Evolutionary conservation across 2,888 invertebrate species (phyloP), one percentile per base, ranked within the genome.

Genomic region (Erpobdella octoculata): DNA sequence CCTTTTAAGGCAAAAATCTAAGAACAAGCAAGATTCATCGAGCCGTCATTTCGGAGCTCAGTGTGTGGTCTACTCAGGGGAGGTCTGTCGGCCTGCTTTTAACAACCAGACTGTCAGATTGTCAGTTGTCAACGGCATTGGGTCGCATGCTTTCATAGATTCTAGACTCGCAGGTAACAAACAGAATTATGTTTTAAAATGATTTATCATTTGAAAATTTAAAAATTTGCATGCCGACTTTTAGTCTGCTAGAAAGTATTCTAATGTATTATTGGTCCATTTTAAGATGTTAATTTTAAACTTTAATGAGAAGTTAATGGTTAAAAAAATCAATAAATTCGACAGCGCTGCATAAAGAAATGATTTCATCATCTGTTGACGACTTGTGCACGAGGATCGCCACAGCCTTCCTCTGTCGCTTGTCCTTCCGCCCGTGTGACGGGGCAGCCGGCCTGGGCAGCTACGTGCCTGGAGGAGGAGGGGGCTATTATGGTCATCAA

Each of bases 1-100:
- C n/a, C n/a, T 12, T 41, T 9, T 18, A 21, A 53, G 53, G 53
- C 28, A 21, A 3, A 53, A 28, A 8, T 28, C 53, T n/a, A 53
- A 53, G 28, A 53, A 9, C 28, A 53, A 53, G 21, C 18, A 21
- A 21, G 53, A 36, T 18, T 38, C 35, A 65, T 21, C 36, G 5
- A 15, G 21, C 3, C 65, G 67, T 21, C 28, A 67, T 25, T 18
- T 61, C n/a, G n/a, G n/a, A n/a, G n/a, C 67, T 12, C 0, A 25
- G 46, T 69, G 69, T 21, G n/a, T 21, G 35, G n/a, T 21, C 9
- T 69, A 69, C 69, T 58, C 36, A 15, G 69, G 69, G 15, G 35
- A 69, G 9, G 31, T 69, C 15, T 69, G 69, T 37, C 25, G 58
- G 2, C 35, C 33, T 21, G 31, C 69, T 15, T 36, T 69, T 18